Evolutionary conservation across 2,113 vertebrate genomes (phyloP).

Genomic region (Rafetus swinhoei): DNA sequence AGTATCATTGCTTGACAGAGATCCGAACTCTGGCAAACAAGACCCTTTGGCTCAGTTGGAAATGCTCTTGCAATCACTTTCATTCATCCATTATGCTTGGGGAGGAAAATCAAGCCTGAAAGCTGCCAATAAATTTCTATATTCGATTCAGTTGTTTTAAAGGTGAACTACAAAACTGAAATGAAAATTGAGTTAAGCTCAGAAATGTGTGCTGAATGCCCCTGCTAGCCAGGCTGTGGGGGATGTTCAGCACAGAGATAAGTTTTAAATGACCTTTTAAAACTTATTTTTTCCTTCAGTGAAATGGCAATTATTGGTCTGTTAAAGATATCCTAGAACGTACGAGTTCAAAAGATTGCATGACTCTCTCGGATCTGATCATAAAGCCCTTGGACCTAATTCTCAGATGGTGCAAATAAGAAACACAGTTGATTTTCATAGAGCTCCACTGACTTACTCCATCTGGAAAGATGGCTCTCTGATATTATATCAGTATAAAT

Average conservation of each 20-base stretch:
- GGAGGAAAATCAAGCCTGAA: neutral
- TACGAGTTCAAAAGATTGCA: neutral
- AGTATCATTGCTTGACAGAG: neutral
- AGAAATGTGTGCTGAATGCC: neutral
- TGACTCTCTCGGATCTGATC: rapidly evolving
- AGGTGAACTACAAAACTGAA: neutral
- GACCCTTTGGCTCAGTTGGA: neutral
- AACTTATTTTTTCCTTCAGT: neutral
- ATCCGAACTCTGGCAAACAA: conserved; percentile 7
- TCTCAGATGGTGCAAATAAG: neutral
- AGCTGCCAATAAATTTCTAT: conserved; percentile 20
- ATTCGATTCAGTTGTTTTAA: neutral
- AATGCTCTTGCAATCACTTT: neutral
- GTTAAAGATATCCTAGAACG: neutral
- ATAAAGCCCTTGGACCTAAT: neutral
- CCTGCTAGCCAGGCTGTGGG: neutral
- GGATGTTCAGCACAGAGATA: neutral
- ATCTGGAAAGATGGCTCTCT: neutral
- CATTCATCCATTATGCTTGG: neutral
- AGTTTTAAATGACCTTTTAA: neutral
- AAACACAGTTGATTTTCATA: neutral
- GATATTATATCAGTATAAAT: neutral
- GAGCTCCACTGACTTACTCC: neutral
- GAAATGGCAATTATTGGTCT: rapidly evolving
- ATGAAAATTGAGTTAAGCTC: neutral